Conservation (phyloP, 2,113 vertebrate species). For the Naja naja region DNA sequence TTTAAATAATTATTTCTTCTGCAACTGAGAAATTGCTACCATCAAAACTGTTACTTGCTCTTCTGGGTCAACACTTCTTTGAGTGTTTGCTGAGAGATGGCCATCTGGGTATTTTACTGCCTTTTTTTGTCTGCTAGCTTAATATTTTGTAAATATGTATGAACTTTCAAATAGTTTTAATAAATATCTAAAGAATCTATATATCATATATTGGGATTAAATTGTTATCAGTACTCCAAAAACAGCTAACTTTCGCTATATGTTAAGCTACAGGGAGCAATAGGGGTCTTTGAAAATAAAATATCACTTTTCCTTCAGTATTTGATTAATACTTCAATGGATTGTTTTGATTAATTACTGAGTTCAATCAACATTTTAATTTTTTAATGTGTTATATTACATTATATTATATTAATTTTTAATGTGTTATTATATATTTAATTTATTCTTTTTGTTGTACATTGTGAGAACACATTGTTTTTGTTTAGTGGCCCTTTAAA, state of each 20-base stretch:
- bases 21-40: neutral
- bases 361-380: neutral
- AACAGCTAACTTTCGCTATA: neutral
- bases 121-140: neutral
- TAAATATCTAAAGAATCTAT: neutral
- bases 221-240: neutral
- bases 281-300: neutral
- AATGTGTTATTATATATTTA: neutral
- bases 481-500: neutral
- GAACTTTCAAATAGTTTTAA: neutral
- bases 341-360: neutral
- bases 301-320: neutral
- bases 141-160: neutral
- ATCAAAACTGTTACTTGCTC: neutral
- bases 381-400: neutral
- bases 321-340: neutral
- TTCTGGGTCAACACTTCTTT: neutral
- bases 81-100: neutral
- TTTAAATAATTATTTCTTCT: neutral
- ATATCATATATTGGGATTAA: neutral
- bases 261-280: neutral
- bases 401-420: no score
- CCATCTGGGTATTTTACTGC: neutral
- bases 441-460: neutral
- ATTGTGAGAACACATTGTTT: neutral